These are phyloP conservation scores for Proales similis DNA, from an alignment of 1,140 invertebrate genomes.

Conservation along the genomic window DNA sequence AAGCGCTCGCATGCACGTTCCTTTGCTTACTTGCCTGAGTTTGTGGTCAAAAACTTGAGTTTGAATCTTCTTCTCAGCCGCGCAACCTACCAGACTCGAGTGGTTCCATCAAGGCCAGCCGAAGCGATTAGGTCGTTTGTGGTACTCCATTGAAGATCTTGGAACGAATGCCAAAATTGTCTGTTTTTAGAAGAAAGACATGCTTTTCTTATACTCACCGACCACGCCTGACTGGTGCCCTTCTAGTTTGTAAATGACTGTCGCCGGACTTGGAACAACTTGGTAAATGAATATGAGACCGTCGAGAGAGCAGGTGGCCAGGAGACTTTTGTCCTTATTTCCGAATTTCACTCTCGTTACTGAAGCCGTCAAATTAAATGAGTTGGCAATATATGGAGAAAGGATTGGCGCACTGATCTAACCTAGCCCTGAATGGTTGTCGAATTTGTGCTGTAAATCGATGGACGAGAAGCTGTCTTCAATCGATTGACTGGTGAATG, in stretches of 20 bases:
- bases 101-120: constrained; percentile 66
- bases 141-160: constrained; percentile 72
- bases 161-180: constrained; percentile 45
- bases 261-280: constrained; percentile 62
- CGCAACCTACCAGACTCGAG: constrained; percentile 66
- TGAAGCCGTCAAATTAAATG: constrained; percentile 38
- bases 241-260: constrained; percentile 64
- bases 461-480: constrained; percentile 75
- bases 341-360: constrained; percentile 79
- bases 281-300: constrained; percentile 73
- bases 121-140: constrained; percentile 76
- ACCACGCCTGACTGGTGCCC: constrained; percentile 70
- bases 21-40: constrained; percentile 43
- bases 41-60: not conserved
- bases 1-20: constrained; percentile 55
- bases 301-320: constrained; percentile 73
- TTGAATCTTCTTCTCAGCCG: constrained; percentile 59
- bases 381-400: not conserved
- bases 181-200: no score
- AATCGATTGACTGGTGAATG: constrained; percentile 56
- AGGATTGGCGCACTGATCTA: not conserved
- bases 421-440: constrained; percentile 64
- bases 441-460: constrained; percentile 77
- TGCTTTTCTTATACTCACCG: constrained; percentile 52
- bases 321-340: constrained; percentile 70